phyloP scores from a whole-genome alignment of 2,113 vertebrate species.

The Aix galericulata region DNA sequence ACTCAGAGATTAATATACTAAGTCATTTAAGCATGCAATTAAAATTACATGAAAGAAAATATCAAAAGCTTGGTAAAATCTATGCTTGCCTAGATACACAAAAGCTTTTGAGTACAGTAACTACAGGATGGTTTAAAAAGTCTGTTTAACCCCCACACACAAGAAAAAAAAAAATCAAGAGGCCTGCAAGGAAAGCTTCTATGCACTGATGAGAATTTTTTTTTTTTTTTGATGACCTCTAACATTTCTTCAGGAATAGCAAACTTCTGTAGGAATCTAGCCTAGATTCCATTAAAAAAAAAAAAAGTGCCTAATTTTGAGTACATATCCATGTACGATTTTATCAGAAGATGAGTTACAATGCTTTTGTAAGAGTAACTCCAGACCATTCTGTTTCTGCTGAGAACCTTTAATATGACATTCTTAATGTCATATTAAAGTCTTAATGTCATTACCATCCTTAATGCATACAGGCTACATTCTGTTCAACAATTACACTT shows the following conservation, averaged over 20 bases:
- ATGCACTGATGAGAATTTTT: not conserved
- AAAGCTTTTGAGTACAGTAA: not conserved
- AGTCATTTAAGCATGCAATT: not conserved
- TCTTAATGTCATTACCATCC: no score
- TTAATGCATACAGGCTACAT: not conserved
- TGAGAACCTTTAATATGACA: not conserved
- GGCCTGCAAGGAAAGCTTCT: not conserved
- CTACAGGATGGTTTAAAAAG: not conserved
- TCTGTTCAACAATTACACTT: not conserved
- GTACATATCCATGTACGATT: accelerated
- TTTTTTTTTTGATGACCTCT: not conserved
- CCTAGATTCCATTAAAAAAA: not conserved
- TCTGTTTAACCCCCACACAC: not conserved
- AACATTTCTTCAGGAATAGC: not conserved
- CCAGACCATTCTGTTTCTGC: not conserved
- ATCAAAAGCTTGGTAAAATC: not conserved
- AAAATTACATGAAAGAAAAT: not conserved
- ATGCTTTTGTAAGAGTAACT: not conserved
- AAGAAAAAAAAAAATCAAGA: not conserved
- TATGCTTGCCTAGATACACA: not conserved
- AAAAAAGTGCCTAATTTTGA: not conserved
- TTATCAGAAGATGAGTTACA: not conserved
- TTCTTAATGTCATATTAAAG: no score
- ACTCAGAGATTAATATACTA: not conserved
- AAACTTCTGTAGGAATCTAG: not conserved